Evolutionary conservation across 2,113 vertebrate genomes (phyloP), one percentile per base, ranked within the genome.

Genomic region (Balaeniceps rex): DNA sequence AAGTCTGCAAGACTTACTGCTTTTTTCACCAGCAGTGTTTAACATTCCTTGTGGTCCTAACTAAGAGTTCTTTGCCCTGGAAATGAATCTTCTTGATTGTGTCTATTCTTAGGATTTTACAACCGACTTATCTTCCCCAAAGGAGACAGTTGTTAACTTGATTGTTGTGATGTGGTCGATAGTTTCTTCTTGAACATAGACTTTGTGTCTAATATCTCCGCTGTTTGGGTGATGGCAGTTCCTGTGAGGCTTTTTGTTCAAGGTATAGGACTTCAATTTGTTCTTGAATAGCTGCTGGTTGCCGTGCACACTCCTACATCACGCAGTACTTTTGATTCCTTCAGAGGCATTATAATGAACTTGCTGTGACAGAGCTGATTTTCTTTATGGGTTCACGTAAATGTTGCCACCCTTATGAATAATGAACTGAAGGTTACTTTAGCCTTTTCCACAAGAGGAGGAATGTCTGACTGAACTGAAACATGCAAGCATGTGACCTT

Each of bases 81-180:
- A 95, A 93, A 64, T 38, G 3, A n/a, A 63, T 93, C 33, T 81
- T 82, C 66, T 76, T 90, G 69, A 49, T 89, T 87, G 63, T 76
- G 40, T 49, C 87, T 95, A 91, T 91, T 97, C 70, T 95, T 94
- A 93, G 91, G 80, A 25, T 91, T 95, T 97, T 97, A 97, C 63
- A 58, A 71, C 47, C 0, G 0, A 8, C 29, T 93, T 88, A 91
- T 52, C 90, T 90, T 85, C 13, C 24, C 55, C 24, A 23, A 47
- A 82, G 52, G 42, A 82, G 54, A 74, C n/a, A 40, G 16, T 57
- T 71, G 26, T 74, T 87, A 79, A 60, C 66, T 87, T 87, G 11
- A 13, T 83, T 94, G 80, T 86, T 4, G 14, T 65, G 54, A 11
- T 51, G 25, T 44, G 42, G 46, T 72, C 0, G 0, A 7, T 79